These are phyloP conservation scores for Girardinichthys multiradiatus DNA, from an alignment of 2,113 vertebrate genomes.

Conservation along the genomic window DNA sequence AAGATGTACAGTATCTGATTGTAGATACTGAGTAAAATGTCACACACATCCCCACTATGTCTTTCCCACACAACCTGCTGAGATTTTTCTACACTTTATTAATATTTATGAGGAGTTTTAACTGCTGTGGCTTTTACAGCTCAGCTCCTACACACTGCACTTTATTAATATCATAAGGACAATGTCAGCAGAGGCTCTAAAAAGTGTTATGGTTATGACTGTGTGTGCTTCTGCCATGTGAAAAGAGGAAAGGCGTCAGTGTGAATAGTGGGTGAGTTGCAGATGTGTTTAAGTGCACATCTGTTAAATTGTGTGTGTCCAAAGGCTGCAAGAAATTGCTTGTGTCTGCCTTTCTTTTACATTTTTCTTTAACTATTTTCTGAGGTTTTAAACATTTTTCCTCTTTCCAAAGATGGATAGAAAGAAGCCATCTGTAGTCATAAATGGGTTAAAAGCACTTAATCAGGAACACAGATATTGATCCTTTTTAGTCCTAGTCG, in stretches of 20 bases:
- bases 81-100: conserved; percentile 55
- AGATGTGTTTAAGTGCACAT: not conserved
- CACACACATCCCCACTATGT: not conserved
- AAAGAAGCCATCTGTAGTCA: conserved; percentile 1
- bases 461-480: conserved; percentile 31
- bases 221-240: not conserved
- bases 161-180: conserved; percentile 81
- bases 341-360: conserved; percentile 4
- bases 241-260: not conserved
- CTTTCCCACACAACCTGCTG: not conserved
- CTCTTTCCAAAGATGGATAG: not conserved
- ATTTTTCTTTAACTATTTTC: too few species aligned
- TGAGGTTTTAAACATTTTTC: not conserved
- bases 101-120: conserved; percentile 76
- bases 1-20: too few species aligned
- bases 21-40: not conserved
- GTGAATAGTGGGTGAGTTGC: not conserved
- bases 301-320: not conserved
- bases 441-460: conserved; percentile 7
- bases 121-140: conserved; percentile 63
- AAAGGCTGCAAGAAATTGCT: not conserved
- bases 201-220: conserved; percentile 59
- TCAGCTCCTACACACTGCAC: conserved; percentile 53
- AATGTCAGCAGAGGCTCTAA: conserved; percentile 72
- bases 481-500: conserved; percentile 21